These are phyloP conservation scores for Eupleurogrammus muticus DNA, from an alignment of 2,797 vertebrate genomes.

Conservation along the genomic window DNA sequence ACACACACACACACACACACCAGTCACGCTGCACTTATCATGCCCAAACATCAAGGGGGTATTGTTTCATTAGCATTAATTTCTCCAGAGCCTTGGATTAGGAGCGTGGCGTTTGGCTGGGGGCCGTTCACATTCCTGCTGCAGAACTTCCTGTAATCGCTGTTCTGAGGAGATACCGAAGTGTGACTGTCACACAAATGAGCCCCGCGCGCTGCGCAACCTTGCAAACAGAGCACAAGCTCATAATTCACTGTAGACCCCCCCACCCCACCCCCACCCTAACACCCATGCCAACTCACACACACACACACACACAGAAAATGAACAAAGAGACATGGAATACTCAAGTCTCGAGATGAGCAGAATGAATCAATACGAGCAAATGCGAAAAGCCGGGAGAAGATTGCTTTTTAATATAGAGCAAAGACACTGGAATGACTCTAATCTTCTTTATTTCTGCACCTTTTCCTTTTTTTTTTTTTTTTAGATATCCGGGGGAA, in stretches of 20 bases:
- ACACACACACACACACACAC: conserved; percentile 21
- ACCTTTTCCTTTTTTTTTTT: conserved; percentile 23
- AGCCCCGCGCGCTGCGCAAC: conserved; percentile 46
- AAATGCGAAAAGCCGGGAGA: conserved; percentile 40
- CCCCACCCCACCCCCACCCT: no score
- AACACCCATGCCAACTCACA: no score
- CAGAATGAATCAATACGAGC: conserved; percentile 49
- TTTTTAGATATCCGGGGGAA: conserved; percentile 31
- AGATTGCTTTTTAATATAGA: conserved; percentile 45
- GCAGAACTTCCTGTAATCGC: conserved; percentile 44
- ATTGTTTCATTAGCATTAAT: conserved; percentile 70
- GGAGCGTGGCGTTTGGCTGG: conserved; percentile 61
- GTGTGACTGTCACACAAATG: conserved; percentile 62
- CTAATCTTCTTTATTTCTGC: no score
- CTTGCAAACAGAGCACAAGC: conserved; percentile 50
- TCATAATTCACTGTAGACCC: conserved; percentile 47
- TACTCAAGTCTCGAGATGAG: conserved; percentile 18
- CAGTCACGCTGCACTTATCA: conserved; percentile 49
- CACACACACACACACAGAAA: not conserved
- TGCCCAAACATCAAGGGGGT: conserved; percentile 62
- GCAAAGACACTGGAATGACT: conserved; percentile 35
- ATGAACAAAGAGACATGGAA: conserved; percentile 46
- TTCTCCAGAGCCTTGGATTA: conserved; percentile 62
- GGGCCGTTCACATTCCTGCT: conserved; percentile 50
- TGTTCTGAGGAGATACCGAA: conserved; percentile 61